Base-by-base conservation (phyloP, 1,140 invertebrate genomes). In the Plectrocnemia conspersa region DNA sequence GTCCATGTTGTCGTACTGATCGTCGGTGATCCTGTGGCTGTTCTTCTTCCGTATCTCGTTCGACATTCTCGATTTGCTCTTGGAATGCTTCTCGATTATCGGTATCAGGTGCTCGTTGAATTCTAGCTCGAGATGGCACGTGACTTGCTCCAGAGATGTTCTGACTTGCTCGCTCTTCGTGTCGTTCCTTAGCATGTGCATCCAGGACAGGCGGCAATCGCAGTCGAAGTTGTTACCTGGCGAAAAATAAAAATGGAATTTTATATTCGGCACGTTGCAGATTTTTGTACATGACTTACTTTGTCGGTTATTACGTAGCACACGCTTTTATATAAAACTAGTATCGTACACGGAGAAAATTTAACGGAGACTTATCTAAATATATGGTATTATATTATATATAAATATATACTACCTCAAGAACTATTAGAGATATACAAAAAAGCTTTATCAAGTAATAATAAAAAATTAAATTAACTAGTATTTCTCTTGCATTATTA, bases 161-260 rank as follows among this genome's bases (percentile, higher is more conserved):
- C 78, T 79, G 53, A 87, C 77, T 63, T 79, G 78, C 52, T 73
- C 68, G 64, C 83, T 85, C 66, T 80, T 80, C 55, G 86, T 88
- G 56, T 85, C 82, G 67, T 85, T 86, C 56, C 79, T 77, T 54
- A 89, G 67, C 38, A 74, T 73, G 68, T 84, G 83, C 70, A 88
- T 82, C 86, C 86, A 89, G 48, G 81, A 76, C 50, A 88, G 71
- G 56, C 84, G 80, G 67, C 85, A 88, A 74, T 88, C 84, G 69
- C 86, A 89, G 56, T 82, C 77, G 71, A 89, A 83, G 67, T 81
- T 82, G 72, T 88, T 89, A 64, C 82, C 86, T 89, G 80, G 52
- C 76, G 78, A 58, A 66, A 58, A 62, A 64, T 63, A 52, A 58
- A 53, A 62, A 50, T 57, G 11, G 21, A 33, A 53, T 18, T 7